A percentile compares a stretch with the other conserved stretches of the same genome.
These are phyloP conservation scores for Poliocrania exsul DNA, from an alignment of 2,797 vertebrate species.

Conservation along the genomic window DNA sequence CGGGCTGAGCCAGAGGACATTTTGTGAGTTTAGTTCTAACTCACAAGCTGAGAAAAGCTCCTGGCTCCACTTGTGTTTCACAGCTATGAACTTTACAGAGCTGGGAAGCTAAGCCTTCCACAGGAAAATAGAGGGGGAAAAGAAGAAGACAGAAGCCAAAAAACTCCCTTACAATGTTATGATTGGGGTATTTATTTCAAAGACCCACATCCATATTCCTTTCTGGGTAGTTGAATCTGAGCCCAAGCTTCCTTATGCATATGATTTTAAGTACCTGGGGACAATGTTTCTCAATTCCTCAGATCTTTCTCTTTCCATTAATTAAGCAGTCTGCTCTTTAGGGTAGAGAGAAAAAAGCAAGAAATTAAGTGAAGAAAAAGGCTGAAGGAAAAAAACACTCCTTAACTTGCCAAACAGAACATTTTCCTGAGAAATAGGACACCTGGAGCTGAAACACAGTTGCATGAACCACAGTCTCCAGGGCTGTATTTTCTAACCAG, in stretches of 20 bases:
- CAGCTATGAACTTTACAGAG: background rate
- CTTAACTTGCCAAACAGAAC: background rate
- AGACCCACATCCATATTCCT: background rate
- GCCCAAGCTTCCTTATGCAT: background rate
- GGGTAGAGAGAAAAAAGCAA: background rate
- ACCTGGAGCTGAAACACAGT: background rate
- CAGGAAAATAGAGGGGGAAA: background rate
- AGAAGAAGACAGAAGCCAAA: background rate
- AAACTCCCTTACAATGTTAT: background rate
- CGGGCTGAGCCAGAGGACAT: background rate
- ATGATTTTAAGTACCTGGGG: background rate
- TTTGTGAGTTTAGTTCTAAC: background rate
- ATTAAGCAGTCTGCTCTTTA: conserved; percentile 15
- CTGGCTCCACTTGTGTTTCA: background rate
- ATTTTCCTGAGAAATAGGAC: background rate
- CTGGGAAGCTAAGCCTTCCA: background rate
- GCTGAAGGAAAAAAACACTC: background rate
- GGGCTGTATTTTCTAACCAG: background rate
- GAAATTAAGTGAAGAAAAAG: background rate
- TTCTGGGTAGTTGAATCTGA: background rate
- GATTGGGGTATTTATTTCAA: background rate
- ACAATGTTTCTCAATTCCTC: background rate
- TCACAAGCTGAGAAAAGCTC: background rate
- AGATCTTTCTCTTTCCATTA: conserved; percentile 14
- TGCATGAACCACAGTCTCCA: background rate